Percentiles rank a stretch among this genome's conserved stretches.
phyloP scores from a whole-genome alignment of 2,113 vertebrate genomes.

The Piprites chloris region DNA sequence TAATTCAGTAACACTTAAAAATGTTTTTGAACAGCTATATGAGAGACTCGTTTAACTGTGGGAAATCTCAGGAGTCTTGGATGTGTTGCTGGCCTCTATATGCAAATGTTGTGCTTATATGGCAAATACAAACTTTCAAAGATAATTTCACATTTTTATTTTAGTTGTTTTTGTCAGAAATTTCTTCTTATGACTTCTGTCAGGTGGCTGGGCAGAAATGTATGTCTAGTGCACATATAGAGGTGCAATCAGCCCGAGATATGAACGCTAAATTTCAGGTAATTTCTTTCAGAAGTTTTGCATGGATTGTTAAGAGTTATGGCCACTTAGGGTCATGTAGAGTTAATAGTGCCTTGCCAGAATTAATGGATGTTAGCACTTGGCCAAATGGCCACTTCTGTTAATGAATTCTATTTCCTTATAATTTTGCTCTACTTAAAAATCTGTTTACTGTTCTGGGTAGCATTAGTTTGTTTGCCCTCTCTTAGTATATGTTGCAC shows the following conservation, averaged over 20 bases:
- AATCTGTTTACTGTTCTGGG: background rate
- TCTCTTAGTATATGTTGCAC: background rate
- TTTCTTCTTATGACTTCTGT: background rate
- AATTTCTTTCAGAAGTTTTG: background rate
- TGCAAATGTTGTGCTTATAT: conserved; percentile 3
- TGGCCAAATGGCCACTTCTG: background rate
- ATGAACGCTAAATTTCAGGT: background rate
- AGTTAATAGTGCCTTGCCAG: background rate
- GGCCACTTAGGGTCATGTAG: background rate
- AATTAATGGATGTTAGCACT: background rate
- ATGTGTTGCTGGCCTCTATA: background rate
- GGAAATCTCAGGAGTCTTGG: background rate
- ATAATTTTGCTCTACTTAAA: background rate
- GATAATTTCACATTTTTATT: background rate
- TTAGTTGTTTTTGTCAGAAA: background rate
- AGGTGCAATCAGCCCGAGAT: background rate
- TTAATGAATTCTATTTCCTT: background rate
- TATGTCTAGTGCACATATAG: background rate
- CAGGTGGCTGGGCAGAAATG: background rate
- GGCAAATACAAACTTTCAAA: background rate
- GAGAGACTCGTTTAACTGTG: background rate
- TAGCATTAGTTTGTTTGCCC: background rate
- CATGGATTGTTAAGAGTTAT: background rate
- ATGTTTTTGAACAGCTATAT: background rate
- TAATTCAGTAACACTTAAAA: background rate